Evolutionary conservation across 2,113 vertebrate species (phyloP).

Genomic region (Colistium nudipinnis): DNA sequence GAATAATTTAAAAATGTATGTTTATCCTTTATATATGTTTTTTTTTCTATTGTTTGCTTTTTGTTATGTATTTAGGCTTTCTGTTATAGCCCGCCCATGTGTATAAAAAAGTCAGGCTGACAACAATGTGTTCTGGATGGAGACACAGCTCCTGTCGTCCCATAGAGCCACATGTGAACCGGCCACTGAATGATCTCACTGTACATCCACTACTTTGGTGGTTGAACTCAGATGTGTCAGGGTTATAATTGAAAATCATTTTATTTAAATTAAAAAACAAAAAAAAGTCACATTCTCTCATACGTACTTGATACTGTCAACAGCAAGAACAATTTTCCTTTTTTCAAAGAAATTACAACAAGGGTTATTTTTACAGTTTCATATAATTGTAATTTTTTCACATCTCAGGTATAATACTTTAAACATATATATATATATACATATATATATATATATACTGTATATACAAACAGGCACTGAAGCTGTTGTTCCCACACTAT

Average conservation of each 20-base stretch:
- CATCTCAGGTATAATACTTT: slow-evolving; percentile 66
- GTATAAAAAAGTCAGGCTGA: slow-evolving; percentile 38
- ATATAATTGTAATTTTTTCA: slow-evolving; percentile 24
- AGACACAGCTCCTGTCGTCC: slow-evolving; percentile 47
- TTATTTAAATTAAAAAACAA: slow-evolving; percentile 13
- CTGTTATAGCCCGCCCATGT: slow-evolving; percentile 17
- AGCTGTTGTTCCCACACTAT: slow-evolving; percentile 19
- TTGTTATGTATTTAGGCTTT: slow-evolving; percentile 44
- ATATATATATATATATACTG: slow-evolving; percentile 6
- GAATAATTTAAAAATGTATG: slow-evolving; percentile 77
- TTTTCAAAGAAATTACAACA: slow-evolving; percentile 3
- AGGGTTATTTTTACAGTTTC: slow-evolving; percentile 30
- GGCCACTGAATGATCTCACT: slow-evolving; percentile 20
- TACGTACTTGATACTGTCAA: slow-evolving; percentile 36
- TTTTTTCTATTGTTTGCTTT: slow-evolving; percentile 16
- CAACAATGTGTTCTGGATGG: slow-evolving; percentile 63
- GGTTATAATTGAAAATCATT: slow-evolving; percentile 25
- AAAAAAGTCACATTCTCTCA: slow-evolving; percentile 1
- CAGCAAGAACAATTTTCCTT: slow-evolving; percentile 1
- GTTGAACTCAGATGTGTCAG: slow-evolving; percentile 17
- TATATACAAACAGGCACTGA: slow-evolving; percentile 31
- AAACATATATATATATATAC: slow-evolving; percentile 13
- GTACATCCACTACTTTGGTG: slow-evolving; percentile 17
- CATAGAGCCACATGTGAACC: background rate
- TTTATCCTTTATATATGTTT: slow-evolving; percentile 54